Percentiles rank a stretch among this genome's conserved stretches.
phyloP scores from a whole-genome alignment of 2,113 vertebrate species.

The Vireo altiloquus region DNA sequence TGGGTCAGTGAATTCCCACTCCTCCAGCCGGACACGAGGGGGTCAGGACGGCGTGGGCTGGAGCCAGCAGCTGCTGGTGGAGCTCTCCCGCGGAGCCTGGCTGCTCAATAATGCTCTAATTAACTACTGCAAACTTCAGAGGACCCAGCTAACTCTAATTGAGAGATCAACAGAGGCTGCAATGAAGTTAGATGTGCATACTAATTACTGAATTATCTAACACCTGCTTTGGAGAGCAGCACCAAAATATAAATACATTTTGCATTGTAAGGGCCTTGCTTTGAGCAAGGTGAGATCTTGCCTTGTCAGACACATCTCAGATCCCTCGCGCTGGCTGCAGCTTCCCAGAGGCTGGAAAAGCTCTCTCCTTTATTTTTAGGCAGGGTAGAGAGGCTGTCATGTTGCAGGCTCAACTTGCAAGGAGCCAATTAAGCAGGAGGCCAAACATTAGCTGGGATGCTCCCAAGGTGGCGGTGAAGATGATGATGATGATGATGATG shows the following conservation, averaged over 20 bases:
- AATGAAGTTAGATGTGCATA: slow-evolving; percentile 72
- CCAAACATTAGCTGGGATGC: background rate
- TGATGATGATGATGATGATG: background rate
- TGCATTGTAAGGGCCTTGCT: background rate
- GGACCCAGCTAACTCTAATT: slow-evolving; percentile 75
- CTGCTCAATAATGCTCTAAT: slow-evolving; percentile 74
- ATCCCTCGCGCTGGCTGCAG: background rate
- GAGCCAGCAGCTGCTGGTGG: background rate
- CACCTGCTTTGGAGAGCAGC: slow-evolving; percentile 71
- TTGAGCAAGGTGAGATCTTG: background rate
- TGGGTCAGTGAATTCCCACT: background rate
- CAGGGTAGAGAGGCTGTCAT: background rate
- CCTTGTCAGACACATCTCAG: background rate
- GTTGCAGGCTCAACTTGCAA: background rate
- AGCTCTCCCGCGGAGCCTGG: slow-evolving; percentile 29
- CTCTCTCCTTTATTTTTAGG: slow-evolving; percentile 6
- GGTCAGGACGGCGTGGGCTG: background rate
- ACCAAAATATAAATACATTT: slow-evolving; percentile 37
- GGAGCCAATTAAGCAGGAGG: background rate
- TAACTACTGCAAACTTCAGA: slow-evolving; percentile 77
- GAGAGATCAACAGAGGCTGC: slow-evolving; percentile 78
- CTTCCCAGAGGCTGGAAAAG: background rate
- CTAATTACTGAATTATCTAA: slow-evolving; percentile 78
- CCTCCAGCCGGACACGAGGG: fast-evolving
- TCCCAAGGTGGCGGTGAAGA: background rate